These are phyloP conservation scores for Melanostoma mellinum DNA, from an alignment of 2,888 invertebrate genomes.

Conservation along the genomic window DNA sequence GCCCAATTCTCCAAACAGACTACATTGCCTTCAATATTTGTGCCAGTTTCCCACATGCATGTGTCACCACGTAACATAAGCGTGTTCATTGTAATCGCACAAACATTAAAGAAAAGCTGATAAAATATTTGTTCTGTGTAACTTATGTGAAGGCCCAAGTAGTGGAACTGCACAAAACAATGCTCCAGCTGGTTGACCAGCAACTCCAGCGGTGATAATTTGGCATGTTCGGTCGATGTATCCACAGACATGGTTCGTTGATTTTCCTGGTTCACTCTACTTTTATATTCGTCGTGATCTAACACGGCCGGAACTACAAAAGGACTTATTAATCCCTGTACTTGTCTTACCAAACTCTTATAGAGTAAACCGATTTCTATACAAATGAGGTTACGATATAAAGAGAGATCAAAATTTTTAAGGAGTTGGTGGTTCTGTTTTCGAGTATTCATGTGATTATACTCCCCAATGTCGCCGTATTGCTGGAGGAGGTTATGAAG, in stretches of 20 bases:
- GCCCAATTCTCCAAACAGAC: conserved; percentile 97
- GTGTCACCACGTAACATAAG: conserved; percentile 96
- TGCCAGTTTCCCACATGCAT: conserved; percentile 98
- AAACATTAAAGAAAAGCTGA: conserved; percentile 96
- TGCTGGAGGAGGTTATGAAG: conserved; percentile 95
- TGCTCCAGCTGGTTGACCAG: conserved; percentile 88
- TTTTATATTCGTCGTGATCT: conserved; percentile 94
- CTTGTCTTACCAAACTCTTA: conserved; percentile 84
- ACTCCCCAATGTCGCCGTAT: conserved; percentile 95
- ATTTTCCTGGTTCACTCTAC: conserved; percentile 78
- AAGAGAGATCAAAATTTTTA: conserved; percentile 95
- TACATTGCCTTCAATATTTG: conserved; percentile 97
- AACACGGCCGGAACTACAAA: conserved; percentile 95
- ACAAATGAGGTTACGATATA: conserved; percentile 85
- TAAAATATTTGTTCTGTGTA: conserved; percentile 92
- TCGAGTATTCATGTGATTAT: conserved; percentile 92
- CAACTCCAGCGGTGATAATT: conserved; percentile 83
- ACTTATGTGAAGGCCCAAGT: conserved; percentile 91
- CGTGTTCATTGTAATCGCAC: conserved; percentile 96
- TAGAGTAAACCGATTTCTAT: conserved; percentile 80
- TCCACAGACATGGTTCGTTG: conserved; percentile 82
- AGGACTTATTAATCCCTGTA: conserved; percentile 83
- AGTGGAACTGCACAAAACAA: conserved; percentile 86
- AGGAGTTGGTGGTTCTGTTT: conserved; percentile 96
- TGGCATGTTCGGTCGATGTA: conserved; percentile 80